Evolutionary conservation across 2,797 vertebrate species (phyloP).

Genomic region (Coreius guichenoti): DNA sequence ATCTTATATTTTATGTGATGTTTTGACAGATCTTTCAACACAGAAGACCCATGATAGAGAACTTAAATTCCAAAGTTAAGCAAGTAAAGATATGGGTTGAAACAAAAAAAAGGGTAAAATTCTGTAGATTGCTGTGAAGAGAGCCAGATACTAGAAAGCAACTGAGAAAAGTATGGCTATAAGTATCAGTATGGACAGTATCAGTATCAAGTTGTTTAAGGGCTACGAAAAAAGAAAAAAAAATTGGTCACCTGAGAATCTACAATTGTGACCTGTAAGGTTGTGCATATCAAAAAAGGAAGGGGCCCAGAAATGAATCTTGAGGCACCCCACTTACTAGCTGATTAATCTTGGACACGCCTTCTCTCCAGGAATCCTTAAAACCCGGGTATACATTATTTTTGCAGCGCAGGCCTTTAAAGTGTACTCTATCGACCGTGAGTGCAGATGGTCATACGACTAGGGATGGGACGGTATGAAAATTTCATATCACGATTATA

Average conservation of each 20-base stretch:
- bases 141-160: not conserved
- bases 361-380: not conserved
- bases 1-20: slow-evolving; percentile 7
- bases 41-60: not conserved
- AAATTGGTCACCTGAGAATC: not conserved
- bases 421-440: not conserved
- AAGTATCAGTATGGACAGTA: not conserved
- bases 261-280: not conserved
- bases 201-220: not conserved
- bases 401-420: not conserved
- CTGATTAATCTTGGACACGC: not conserved
- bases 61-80: not conserved
- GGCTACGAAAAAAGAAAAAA: not conserved
- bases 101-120: not conserved
- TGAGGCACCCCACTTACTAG: not conserved
- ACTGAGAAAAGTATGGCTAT: not conserved
- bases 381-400: not conserved
- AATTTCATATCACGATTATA: too few species aligned
- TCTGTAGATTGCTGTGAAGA: not conserved
- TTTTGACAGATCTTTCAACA: slow-evolving; percentile 32
- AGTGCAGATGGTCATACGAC: not conserved
- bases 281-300: not conserved
- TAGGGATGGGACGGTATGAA: too few species aligned
- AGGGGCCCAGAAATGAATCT: not conserved
- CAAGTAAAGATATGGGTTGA: not conserved